These are phyloP conservation scores for Drosophila oshimai DNA, from an alignment of 1,140 invertebrate species.

Conservation along the genomic window DNA sequence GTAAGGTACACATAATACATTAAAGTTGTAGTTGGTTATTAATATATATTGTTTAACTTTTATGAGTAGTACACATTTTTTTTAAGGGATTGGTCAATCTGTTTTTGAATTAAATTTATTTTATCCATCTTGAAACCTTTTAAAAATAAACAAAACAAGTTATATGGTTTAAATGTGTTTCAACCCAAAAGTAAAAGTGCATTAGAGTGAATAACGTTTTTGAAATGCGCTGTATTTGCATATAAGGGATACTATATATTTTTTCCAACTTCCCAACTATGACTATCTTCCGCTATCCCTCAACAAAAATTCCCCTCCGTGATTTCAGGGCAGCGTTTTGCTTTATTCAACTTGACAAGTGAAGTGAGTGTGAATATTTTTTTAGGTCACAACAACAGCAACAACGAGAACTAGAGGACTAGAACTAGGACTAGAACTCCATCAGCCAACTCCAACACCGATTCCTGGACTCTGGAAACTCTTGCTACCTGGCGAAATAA, in stretches of 20 bases:
- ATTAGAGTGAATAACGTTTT: background rate
- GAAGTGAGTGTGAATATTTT: slow-evolving; percentile 78
- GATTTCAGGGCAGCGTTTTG: slow-evolving; percentile 27
- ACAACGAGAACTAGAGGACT: slow-evolving; percentile 9
- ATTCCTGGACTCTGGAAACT: slow-evolving; percentile 48
- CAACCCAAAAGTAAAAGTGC: background rate
- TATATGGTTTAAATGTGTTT: background rate
- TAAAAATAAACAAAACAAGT: too few relatives aligned
- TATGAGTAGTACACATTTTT: too few relatives aligned
- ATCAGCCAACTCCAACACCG: slow-evolving; percentile 18
- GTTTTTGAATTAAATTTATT: too few relatives aligned
- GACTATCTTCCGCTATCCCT: background rate
- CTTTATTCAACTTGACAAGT: slow-evolving; percentile 77
- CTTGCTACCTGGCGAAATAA: slow-evolving; percentile 51
- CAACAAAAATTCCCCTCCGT: background rate
- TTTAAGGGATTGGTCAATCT: too few relatives aligned
- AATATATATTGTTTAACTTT: too few relatives aligned
- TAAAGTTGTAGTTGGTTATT: background rate
- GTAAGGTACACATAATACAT: background rate
- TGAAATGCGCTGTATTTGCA: slow-evolving; percentile 20
- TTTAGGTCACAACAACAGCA: slow-evolving; percentile 68
- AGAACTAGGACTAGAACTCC: slow-evolving; percentile 11
- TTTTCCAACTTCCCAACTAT: slow-evolving; percentile 13
- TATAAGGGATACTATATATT: slow-evolving; percentile 16
- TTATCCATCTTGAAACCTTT: too few relatives aligned